Percentiles rank a stretch among this genome's conserved stretches.
These are phyloP conservation scores for Gila orcuttii DNA, from an alignment of 2,113 vertebrate genomes.

Conservation along the genomic window DNA sequence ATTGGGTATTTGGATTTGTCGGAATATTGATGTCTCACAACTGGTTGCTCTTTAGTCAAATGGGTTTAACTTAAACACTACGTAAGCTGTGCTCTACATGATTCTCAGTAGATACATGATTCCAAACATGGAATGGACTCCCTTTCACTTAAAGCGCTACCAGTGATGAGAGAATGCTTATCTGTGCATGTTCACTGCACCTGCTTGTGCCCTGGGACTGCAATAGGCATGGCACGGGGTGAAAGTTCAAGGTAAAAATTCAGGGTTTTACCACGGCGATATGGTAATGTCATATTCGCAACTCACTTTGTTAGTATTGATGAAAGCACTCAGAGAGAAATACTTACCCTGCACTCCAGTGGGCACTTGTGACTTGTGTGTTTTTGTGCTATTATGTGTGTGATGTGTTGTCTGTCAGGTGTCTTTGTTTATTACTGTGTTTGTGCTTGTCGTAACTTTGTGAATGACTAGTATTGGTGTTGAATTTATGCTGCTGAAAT, in stretches of 20 bases:
- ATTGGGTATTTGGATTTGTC: conserved; percentile 45
- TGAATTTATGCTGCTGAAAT: background rate
- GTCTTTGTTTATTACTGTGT: conserved; percentile 37
- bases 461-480: conserved; percentile 3
- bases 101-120: background rate
- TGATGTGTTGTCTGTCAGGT: conserved; percentile 31
- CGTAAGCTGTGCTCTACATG: background rate
- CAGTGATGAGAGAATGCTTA: conserved; percentile 51
- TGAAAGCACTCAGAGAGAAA: conserved; percentile 22
- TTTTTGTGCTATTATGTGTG: conserved; percentile 41
- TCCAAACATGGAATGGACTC: conserved; percentile 4
- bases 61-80: conserved; percentile 19
- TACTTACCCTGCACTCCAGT: conserved; percentile 51
- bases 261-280: conserved; percentile 4
- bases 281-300: conserved; percentile 26
- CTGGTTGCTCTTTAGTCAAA: conserved; percentile 56
- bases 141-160: conserved; percentile 51
- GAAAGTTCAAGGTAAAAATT: conserved; percentile 47
- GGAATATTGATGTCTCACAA: conserved; percentile 36
- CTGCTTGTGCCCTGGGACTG: conserved; percentile 69
- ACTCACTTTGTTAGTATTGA: conserved; percentile 17
- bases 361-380: conserved; percentile 53
- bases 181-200: conserved; percentile 71
- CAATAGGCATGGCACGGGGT: conserved; percentile 68
- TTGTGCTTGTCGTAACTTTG: conserved; percentile 11